These are phyloP conservation scores for Drosophila melanogaster DNA, from an alignment of 1,140 invertebrate genomes.

Conservation along the genomic window DNA sequence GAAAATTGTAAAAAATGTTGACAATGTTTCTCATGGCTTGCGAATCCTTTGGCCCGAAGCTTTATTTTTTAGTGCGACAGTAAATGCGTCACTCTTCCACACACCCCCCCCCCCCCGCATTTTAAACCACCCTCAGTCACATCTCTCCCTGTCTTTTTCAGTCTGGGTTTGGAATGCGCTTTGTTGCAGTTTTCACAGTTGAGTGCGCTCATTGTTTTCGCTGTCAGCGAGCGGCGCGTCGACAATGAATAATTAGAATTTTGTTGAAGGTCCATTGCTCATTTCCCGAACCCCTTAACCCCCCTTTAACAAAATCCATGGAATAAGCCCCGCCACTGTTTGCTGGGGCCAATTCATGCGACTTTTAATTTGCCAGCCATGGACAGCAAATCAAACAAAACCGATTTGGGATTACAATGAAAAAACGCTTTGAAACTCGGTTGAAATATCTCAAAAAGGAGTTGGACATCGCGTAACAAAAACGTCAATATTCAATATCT, in stretches of 20 bases:
- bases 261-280: constrained; percentile 59
- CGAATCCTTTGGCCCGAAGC: constrained; percentile 67
- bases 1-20: constrained; percentile 80
- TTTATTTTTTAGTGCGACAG: constrained; percentile 65
- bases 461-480: background rate
- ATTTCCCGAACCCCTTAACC: constrained; percentile 17
- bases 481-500: constrained; percentile 26
- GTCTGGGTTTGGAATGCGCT: constrained; percentile 64
- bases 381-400: constrained; percentile 41
- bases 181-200: constrained; percentile 78
- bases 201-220: constrained; percentile 78
- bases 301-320: background rate
- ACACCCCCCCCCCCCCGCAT: constrained; percentile 2
- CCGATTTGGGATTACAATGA: constrained; percentile 13
- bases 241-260: constrained; percentile 80
- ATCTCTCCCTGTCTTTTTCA: constrained; percentile 8
- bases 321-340: constrained; percentile 15
- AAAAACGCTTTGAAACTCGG: constrained; percentile 7
- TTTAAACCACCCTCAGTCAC: no score
- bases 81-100: constrained; percentile 53
- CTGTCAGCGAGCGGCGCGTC: constrained; percentile 73
- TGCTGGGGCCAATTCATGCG: constrained; percentile 45
- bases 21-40: constrained; percentile 70
- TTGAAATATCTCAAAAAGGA: constrained; percentile 3
- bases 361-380: constrained; percentile 51